These are phyloP conservation scores for Nothura maculosa DNA, from an alignment of 2,797 vertebrate genomes.

Conservation along the genomic window DNA sequence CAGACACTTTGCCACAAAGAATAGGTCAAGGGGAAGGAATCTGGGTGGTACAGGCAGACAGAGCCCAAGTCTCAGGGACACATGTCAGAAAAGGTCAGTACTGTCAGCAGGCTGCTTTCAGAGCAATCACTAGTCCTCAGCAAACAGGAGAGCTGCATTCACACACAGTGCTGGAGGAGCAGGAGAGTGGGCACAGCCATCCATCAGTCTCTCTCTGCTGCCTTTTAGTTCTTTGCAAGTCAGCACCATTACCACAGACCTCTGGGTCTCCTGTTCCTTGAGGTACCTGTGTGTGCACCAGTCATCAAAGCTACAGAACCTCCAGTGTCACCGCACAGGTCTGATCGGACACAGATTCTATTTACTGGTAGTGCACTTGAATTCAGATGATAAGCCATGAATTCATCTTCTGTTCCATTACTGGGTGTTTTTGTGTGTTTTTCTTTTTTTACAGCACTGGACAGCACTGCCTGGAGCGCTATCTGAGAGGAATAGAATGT, in stretches of 20 bases:
- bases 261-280: not conserved
- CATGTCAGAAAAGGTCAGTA: slow-evolving; percentile 12
- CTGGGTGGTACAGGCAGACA: not conserved
- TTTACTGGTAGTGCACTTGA: not conserved
- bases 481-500: not conserved
- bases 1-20: not conserved
- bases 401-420: not conserved
- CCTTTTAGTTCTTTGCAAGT: not conserved
- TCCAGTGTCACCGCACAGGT: not conserved
- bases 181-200: not conserved
- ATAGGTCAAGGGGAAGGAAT: slow-evolving; percentile 4
- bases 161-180: not conserved
- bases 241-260: not conserved
- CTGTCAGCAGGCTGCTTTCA: not conserved
- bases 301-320: not conserved
- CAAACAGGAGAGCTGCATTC: not conserved
- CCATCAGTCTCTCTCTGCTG: not conserved
- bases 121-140: not conserved
- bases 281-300: not conserved
- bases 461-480: not conserved
- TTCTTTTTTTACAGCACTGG: no score
- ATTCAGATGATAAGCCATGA: not conserved
- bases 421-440: not conserved
- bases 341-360: not conserved
- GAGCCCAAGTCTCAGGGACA: not conserved